Evolutionary conservation across 2,797 vertebrate genomes (phyloP), one percentile per base, ranked within the genome.

Genomic region (Neoniphon sammara): DNA sequence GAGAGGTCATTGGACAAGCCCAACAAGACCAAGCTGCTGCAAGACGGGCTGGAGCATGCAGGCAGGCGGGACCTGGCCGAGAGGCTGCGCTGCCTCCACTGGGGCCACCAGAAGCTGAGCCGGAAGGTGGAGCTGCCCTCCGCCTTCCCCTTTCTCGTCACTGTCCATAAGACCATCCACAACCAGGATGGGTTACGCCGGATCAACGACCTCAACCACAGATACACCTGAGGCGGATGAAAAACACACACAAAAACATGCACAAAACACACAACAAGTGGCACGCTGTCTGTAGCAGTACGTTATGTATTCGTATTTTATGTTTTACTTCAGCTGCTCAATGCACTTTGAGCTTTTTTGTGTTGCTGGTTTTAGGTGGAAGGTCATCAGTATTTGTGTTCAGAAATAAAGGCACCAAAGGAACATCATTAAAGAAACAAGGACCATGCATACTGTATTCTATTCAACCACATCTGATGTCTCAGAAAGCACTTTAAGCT

Each of bases 61-160:
- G 93, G 92, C 20, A 91, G 92, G 27, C 89, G 82, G 23, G 93
- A 94, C 64, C 89, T 93, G 58, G 88, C 94, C 8, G 93, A 96
- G 80, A 92, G 71, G 53, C 89, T 95, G 62, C 93, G 84, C 4
- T 94, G 91, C 55, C 91, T 95, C 53, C 91, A 93, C 62, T 93
- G 93, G 93, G 92, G 92, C 42, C 91, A 95, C 53, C 94, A 94
- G 91, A 96, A 94, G 66, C 79, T 93, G 46, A 95, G 93, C 80
- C 88, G 80, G 15, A 92, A 86, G 69, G 92, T 93, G 52, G 91
- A 95, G 82, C 89, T 95, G 21, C 94, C 93, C 1, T 94, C 94
- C 0, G 93, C 94, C 44, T 96, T 95, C 56, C 93, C 93, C 21
- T 94, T 95, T 83, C 89, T 96, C 65, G 94, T 95, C 70, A 94